These are phyloP conservation scores for Periparus ater DNA, from an alignment of 2,797 vertebrate species.

Conservation along the genomic window DNA sequence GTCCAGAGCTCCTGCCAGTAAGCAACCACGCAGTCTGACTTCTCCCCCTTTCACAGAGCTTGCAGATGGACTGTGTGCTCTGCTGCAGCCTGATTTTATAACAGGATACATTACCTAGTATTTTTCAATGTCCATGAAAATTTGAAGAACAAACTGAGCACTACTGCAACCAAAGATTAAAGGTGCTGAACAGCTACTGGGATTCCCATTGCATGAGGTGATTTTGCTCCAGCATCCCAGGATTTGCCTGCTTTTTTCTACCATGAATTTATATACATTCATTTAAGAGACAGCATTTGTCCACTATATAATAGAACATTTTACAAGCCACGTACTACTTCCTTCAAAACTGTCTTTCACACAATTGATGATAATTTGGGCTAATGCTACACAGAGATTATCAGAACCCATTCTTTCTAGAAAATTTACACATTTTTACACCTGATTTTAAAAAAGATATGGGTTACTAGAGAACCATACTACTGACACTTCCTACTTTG, in stretches of 20 bases:
- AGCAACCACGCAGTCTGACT: neutral
- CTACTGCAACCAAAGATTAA: neutral
- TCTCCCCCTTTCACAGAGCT: neutral
- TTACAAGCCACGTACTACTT: neutral
- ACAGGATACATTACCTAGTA: neutral
- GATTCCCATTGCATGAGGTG: accelerated
- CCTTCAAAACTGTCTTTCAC: neutral
- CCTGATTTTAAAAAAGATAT: neutral
- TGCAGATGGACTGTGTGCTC: neutral
- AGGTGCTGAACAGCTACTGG: neutral
- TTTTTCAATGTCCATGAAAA: neutral
- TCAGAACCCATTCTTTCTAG: neutral
- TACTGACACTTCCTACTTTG: neutral
- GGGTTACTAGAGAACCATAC: neutral
- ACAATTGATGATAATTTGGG: neutral
- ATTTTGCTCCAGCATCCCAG: neutral
- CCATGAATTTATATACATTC: neutral
- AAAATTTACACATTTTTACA: neutral
- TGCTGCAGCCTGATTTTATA: neutral
- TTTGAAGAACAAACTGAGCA: neutral
- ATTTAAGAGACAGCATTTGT: neutral
- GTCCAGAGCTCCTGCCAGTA: neutral
- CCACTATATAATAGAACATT: neutral
- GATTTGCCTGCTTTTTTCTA: neutral
- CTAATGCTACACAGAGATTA: neutral